Conservation (phyloP, 30 jellyfish, hydroid and myxozoan genomes). For the Sanderia malayensis region DNA sequence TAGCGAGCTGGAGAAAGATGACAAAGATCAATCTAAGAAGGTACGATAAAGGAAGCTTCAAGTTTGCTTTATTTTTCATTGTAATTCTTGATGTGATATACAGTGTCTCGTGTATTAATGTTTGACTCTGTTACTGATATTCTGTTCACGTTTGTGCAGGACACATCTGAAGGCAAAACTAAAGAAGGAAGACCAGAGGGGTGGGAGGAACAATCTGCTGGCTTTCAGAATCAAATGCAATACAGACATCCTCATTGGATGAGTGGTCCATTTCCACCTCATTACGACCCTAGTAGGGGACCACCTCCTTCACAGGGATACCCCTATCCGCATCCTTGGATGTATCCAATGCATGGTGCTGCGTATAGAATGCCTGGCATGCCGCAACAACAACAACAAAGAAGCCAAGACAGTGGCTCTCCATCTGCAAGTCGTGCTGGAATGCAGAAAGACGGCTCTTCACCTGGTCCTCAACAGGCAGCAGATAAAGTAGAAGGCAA, state of each 20-base stretch:
- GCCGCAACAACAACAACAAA: slow-evolving; percentile 33
- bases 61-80: too few relatives aligned
- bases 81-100: too few relatives aligned
- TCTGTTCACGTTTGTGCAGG: slow-evolving; percentile 10
- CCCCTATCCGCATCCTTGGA: slow-evolving; percentile 43
- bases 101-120: too few relatives aligned
- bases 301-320: slow-evolving; percentile 41
- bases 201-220: slow-evolving; percentile 59
- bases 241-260: slow-evolving; percentile 62
- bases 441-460: neutral
- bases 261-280: slow-evolving; percentile 17
- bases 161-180: slow-evolving; percentile 24
- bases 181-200: slow-evolving; percentile 41
- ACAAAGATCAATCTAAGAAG: neutral
- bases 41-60: too few relatives aligned
- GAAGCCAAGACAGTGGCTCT: slow-evolving; percentile 27
- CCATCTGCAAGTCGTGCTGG: slow-evolving; percentile 9
- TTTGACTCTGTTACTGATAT: too few relatives aligned
- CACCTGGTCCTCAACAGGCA: slow-evolving; percentile 9
- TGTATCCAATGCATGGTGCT: slow-evolving; percentile 25
- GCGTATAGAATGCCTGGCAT: slow-evolving; percentile 33
- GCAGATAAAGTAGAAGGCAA: slow-evolving; percentile 5
- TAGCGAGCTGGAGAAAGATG: neutral
- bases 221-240: slow-evolving; percentile 68
- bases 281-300: slow-evolving; percentile 5